Percentiles rank a stretch among this genome's conserved stretches.
Evolutionary conservation across 2,888 invertebrate species (phyloP).

Genomic region (Dione vanillae): DNA sequence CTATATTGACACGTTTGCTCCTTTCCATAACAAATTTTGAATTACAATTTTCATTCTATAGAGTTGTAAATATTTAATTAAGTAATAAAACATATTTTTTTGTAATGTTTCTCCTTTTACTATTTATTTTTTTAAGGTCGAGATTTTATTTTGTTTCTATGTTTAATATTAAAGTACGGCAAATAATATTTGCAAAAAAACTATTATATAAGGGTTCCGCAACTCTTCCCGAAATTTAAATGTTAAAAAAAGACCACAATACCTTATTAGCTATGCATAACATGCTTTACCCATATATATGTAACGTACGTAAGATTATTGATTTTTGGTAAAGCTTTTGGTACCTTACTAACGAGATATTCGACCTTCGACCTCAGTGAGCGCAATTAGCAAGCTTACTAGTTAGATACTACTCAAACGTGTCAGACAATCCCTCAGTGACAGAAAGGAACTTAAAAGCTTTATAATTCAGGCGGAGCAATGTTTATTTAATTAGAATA

Average conservation of each 20-base stretch:
- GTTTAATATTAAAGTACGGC: too few species aligned
- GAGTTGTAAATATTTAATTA: not conserved
- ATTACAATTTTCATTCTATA: not conserved
- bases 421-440: constrained; percentile 2
- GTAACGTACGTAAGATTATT: too few species aligned
- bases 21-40: not conserved
- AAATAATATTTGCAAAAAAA: too few species aligned
- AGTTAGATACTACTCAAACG: not conserved
- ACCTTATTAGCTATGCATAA: too few species aligned
- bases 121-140: not conserved
- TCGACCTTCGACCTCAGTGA: not conserved
- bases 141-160: too few species aligned
- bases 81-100: not conserved
- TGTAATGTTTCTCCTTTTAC: not conserved
- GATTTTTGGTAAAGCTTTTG: not conserved
- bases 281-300: too few species aligned
- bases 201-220: too few species aligned
- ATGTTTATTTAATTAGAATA: constrained; percentile 22
- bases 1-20: constrained; percentile 1
- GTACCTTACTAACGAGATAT: not conserved
- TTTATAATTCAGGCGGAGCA: not conserved
- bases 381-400: constrained; percentile 2
- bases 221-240: too few species aligned
- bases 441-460: constrained; percentile 16
- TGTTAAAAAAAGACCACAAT: too few species aligned